Base-by-base conservation (phyloP, 2,888 invertebrate genomes). In the Callinectes sapidus region DNA sequence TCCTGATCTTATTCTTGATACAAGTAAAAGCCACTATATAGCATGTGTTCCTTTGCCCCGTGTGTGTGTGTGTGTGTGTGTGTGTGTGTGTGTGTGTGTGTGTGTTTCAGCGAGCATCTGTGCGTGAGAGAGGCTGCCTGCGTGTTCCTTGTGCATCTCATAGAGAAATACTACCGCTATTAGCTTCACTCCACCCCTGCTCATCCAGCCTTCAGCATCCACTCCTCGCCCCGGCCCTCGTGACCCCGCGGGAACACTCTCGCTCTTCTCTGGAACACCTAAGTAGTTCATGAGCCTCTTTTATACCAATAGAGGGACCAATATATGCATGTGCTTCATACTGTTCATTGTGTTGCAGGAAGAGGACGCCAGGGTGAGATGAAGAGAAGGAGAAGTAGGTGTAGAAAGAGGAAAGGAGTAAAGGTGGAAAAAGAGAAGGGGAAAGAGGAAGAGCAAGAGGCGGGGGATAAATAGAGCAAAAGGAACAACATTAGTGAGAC, bases 281-380 rank as follows among this genome's bases (percentile, higher is more conserved):
- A 71, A 71, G 71, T 71, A 71, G 71, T 71, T 71, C 71, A 71
- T 71, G 71, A 28, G 28, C 71, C 28, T 28, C 28, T 71, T 71
- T 71, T 71, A 71, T 71, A 71, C 71, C 71, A 71, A 61, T 61
- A 61, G 61, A 61, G 61, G 71, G 71, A 71, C 10, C 71, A 71
- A 28, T 71, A 71, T 71, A 71, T 71, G 28, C 28, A 71, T 71
- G 71, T 71, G 71, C 71, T 71, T 71, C 71, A 71, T 71, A 71
- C 13, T 28, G 8, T 71, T 71, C 28, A 71, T 71, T 71, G 28
- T 71, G 28, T 71, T 71, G 71, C 13, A 71, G 0, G 71, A 71
- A 71, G 71, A 71, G 71, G 71, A 71, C 71, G 28, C 71, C 23
- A 71, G 71, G 71, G 71, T 71, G 71, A 71, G 71, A 71, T 71